Evolutionary conservation across 2,888 invertebrate species (phyloP), one percentile per base, ranked within the genome.

Genomic region (Eilema griseolum): DNA sequence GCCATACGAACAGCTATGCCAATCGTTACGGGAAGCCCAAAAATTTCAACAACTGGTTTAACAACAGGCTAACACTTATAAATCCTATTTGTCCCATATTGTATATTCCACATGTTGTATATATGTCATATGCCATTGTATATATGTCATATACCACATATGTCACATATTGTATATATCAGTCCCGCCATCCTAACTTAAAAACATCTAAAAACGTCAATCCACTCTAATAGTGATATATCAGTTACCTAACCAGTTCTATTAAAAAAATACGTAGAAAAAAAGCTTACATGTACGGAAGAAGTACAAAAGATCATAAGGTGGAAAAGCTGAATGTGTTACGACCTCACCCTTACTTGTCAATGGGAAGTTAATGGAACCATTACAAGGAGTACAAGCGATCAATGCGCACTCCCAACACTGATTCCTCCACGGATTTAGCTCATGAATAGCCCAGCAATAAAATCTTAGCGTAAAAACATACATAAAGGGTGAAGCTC

Each of bases 391-490:
- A 62, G 71, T 57, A 74, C 67, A 73, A 66, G 75, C 75, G 79
- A 80, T 80, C 71, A 79, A 78, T 70, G 61, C 66, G 66, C 69
- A 82, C 79, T 82, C 79, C 75, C 76, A 77, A 80, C 86, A 74
- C 87, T 88, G 90, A 90, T 92, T 91, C 86, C 84, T 84, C 85
- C 76, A 79, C 80, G 89, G 89, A 89, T 90, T 91, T 85, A 87
- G 77, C 91, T 92, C 93, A 93, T 94, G 93, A 95, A 94, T 94
- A 92, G 89, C 82, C 83, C 83, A 83, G 91, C 93, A 92, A 94
- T 95, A 93, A 95, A 95, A 95, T 95, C 94, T 95, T 94, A 94
- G 91, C 92, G 88, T 89, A 92, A 92, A 94, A 93, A 94, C 93
- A 93, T 91, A 91, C 92, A 90, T 91, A 93, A 93, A 94, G 93